phyloP scores from a whole-genome alignment of 2,113 vertebrate genomes.

The Tichodroma muraria region DNA sequence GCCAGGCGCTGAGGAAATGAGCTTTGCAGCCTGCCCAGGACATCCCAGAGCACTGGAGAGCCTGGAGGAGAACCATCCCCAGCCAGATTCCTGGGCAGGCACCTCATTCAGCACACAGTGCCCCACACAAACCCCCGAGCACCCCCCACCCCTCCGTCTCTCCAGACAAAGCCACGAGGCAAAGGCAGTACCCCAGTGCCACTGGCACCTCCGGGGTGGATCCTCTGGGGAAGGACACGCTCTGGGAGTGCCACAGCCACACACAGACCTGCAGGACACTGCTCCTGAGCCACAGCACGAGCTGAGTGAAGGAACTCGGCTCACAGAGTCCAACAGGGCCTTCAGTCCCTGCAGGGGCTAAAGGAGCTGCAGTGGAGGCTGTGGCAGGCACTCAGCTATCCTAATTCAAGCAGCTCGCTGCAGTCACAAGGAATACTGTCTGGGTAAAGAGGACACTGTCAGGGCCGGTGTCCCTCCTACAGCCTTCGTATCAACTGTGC shows the following conservation, averaged over 20 bases:
- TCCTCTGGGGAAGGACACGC: neutral
- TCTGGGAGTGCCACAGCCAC: neutral
- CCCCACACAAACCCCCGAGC: neutral
- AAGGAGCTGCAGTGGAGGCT: neutral
- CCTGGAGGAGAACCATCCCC: neutral
- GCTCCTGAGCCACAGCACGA: neutral
- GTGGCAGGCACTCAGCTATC: neutral
- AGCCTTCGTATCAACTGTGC: neutral
- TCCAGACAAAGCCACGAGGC: neutral
- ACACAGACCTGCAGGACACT: neutral
- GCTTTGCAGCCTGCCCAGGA: slow-evolving; percentile 24
- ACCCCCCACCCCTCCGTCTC: neutral
- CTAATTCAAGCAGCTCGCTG: neutral
- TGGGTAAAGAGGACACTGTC: neutral
- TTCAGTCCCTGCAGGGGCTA: neutral
- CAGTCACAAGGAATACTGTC: neutral
- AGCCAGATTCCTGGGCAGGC: neutral
- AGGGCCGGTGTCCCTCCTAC: neutral
- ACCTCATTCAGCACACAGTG: neutral
- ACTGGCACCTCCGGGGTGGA: neutral
- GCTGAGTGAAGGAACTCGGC: neutral
- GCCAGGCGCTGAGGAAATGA: slow-evolving; percentile 42
- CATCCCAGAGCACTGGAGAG: neutral
- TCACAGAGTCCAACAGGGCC: neutral
- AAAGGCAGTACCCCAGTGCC: neutral